Conservation (phyloP, 2,888 invertebrate genomes). For the Apotomis turbidana region DNA sequence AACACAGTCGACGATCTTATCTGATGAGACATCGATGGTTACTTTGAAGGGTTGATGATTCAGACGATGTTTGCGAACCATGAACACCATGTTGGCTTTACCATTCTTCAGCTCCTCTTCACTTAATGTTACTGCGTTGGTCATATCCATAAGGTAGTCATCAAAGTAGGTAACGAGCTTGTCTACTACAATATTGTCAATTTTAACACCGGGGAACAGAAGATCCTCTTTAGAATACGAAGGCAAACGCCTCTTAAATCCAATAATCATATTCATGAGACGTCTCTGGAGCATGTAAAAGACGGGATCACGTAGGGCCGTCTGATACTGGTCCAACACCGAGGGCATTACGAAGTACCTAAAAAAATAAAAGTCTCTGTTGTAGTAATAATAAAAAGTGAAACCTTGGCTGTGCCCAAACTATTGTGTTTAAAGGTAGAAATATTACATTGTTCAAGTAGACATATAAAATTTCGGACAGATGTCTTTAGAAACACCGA, state of each 20-base stretch:
- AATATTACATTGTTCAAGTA: too few relatives aligned
- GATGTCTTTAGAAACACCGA: too few relatives aligned
- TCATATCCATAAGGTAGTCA: constrained; percentile 86
- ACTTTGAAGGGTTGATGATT: constrained; percentile 86
- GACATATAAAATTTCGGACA: too few relatives aligned
- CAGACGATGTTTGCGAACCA: constrained; percentile 85
- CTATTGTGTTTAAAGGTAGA: too few relatives aligned
- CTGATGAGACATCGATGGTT: constrained; percentile 82
- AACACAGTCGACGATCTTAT: constrained; percentile 83
- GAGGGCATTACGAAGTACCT: constrained; percentile 83
- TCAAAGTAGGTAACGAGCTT: constrained; percentile 88
- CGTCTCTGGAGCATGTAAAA: constrained; percentile 88
- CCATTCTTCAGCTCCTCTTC: constrained; percentile 77
- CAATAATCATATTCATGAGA: constrained; percentile 80
- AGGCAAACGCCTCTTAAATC: constrained; percentile 84
- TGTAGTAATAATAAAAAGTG: constrained; percentile 45
- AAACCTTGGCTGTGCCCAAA: too few relatives aligned
- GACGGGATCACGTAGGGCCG: constrained; percentile 88
- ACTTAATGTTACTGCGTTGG: constrained; percentile 82
- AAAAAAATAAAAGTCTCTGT: too few relatives aligned
- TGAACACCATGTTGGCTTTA: constrained; percentile 74
- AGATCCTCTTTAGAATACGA: constrained; percentile 86
- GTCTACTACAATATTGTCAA: constrained; percentile 85
- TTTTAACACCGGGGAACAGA: constrained; percentile 85
- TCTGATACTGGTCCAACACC: constrained; percentile 85